Base-by-base conservation (phyloP, 2,888 invertebrate species). In the Sinotaia quadrata region DNA sequence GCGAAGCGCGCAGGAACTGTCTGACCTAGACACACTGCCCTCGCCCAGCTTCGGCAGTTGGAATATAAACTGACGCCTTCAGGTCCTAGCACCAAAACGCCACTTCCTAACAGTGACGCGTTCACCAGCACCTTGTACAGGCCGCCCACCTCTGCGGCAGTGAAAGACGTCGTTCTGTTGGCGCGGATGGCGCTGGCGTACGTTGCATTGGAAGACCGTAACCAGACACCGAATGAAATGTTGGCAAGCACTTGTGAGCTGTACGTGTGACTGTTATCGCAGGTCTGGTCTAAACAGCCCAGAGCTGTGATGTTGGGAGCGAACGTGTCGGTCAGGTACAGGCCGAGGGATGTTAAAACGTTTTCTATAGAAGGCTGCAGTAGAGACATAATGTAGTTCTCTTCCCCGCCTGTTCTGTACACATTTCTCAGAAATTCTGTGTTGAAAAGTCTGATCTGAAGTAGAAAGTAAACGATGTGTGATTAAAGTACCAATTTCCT, bases 161-260 rank as follows among this genome's bases (percentile, higher is more conserved):
- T 49, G n/a, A 72, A 65, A 15, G 62, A 36, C 36, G 31, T 8
- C 12, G 27, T 18, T 0, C 33, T 5, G 34, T 21, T 66, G 10
- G 15, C 34, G 24, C 67, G 5, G 0, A 57, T 47, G 21, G 34
- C 31, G 37, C 27, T 56, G 36, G 51, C 62, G 21, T 37, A 52
- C 10, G n/a, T 2, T 2, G 8, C 10, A n/a, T n/a, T 37, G 2
- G 33, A 29, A 0, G 24, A 44, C 31, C 34, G 18, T 0, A 73
- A 41, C 73, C 73, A 73, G 2, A 41, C n/a, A 1, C 73, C 70
- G 58, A 73, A 73, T 3, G 70, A 70, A 4, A 70, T 34, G 33
- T 61, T 57, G 7, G 27, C 33, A 21, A 62, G 31, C 3, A 24
- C 65, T 29, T 37, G 29, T 15, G 44, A n/a, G 21, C 7, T 15